Evolutionary conservation across 2,888 invertebrate species (phyloP), one percentile per base, ranked within the genome.

Genomic region (Oxystoma pomonae): DNA sequence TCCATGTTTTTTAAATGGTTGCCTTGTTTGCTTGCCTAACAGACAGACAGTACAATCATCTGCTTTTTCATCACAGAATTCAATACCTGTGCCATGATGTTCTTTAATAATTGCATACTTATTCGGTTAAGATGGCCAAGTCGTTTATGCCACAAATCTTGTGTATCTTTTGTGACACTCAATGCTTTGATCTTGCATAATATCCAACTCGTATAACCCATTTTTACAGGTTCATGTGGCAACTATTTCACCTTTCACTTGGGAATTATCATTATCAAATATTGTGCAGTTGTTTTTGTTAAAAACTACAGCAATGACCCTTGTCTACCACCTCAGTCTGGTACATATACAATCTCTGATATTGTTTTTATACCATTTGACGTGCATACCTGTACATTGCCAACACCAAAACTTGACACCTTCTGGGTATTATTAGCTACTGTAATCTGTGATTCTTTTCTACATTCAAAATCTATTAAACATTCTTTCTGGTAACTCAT

Each of bases 401-500:
- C n/a, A 50, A 50, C 50, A 50, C 50, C 50, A 50, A 50, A 50
- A 50, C 50, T 50, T 50, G 50, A 50, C 50, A 50, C 50, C n/a
- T 50, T 50, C n/a, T 50, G 50, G 50, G n/a, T n/a, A n/a, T 50
- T 50, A 50, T 50, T 50, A 50, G 50, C 50, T n/a, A n/a, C n/a
- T 50, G 50, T 50, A 9, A 50, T n/a, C 50, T 50, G 50, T n/a
- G 50, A 50, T 50, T 50, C 50, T 12, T n/a, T 50, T 50, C 50
- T 50, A 50, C 12, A 12, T 50, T 50, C n/a, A 50, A 50, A 50
- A 50, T n/a, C 9, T 50, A n/a, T 9, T n/a, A 50, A 50, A 12
- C 9, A 50, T 12, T 50, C 50, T n/a, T 50, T 50, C 50, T 50
- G 50, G 50, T 50, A 50, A 50, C 50, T 50, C n/a, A 50, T n/a